Base-by-base conservation (phyloP, 1,140 invertebrate species). In the Zaprionus capensis region DNA sequence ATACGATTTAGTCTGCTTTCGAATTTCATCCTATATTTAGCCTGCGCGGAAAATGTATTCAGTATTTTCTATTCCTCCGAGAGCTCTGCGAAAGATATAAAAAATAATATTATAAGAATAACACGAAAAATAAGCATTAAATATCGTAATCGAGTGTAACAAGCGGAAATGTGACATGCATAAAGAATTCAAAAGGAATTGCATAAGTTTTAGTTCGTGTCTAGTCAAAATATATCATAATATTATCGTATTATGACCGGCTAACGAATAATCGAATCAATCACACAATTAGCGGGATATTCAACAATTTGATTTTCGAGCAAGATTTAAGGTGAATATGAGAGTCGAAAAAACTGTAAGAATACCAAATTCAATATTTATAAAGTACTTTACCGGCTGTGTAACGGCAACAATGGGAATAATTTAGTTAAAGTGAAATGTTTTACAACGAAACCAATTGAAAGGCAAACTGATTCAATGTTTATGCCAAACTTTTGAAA, bases 401-500 rank as follows among this genome's bases (percentile, higher is more conserved):
- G 46, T 22, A 24, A 51, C 1, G 9, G 4, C 14, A 51, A 1
- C 7, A 7, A 46, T 9, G 41, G 6, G 5, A 17, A n/a, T 17
- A 9, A 17, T 20, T 65, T 77, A 70, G 78, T 82, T 69, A 62
- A 78, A 78, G 26, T 78, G 76, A 61, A 61, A 78, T 73, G 70
- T 81, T 68, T 81, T 81, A 72, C 74, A 78, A 63, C 66, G 63
- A 61, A 56, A 22, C 34, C 80, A 71, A 77, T 64, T 69, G 44
- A 73, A 78, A 58, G 55, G 51, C 31, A 74, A 79, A 76, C 59
- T 62, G 61, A 77, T 58, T 64, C 76, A 82, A 67, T 86, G 77
- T 83, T 88, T 87, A 80, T 87, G 70, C 73, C 67, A 75, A 80
- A 87, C 67, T 80, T 80, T 82, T 67, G 78, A 68, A 58, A 73